Percentiles rank a stretch among this genome's conserved stretches.
Evolutionary conservation across 2,113 vertebrate genomes (phyloP).

Genomic region (Dicentrarchus labrax): DNA sequence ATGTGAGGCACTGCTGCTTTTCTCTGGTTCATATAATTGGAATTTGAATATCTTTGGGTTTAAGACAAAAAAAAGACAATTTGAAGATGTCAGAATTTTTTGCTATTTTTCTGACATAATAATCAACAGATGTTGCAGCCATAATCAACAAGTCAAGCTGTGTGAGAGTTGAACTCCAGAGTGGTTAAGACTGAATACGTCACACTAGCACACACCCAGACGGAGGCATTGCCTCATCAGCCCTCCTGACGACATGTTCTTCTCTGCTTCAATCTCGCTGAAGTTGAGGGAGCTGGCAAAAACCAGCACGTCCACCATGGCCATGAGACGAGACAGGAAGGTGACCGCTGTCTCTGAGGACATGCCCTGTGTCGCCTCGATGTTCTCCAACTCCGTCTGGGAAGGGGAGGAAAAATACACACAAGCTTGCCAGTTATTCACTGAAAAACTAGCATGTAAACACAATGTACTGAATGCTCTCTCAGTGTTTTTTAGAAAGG

Average conservation of each 20-base stretch:
- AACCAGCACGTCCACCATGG: conserved; percentile 98
- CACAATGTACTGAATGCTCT: background rate
- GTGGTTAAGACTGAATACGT: background rate
- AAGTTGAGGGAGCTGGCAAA: conserved; percentile 99
- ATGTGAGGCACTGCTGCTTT: background rate
- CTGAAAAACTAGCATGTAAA: background rate
- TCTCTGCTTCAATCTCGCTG: conserved; percentile 99
- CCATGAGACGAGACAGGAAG: conserved; percentile 98
- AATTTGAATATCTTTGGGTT: background rate
- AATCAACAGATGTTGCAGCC: background rate
- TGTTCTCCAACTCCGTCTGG: conserved; percentile 97
- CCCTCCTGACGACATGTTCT: conserved; percentile 99
- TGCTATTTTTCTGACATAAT: background rate
- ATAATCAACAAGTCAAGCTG: background rate
- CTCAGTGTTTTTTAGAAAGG: background rate
- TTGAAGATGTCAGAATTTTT: background rate
- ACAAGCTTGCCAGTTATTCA: conserved; percentile 45
- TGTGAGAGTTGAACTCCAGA: background rate
- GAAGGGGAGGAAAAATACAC: conserved; percentile 16
- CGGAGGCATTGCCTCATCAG: conserved; percentile 98
- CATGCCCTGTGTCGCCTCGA: conserved; percentile 99
- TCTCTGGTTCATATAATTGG: background rate
- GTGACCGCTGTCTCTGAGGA: conserved; percentile 98
- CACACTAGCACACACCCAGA: conserved; percentile 88
- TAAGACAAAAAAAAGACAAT: background rate